These are phyloP conservation scores for Drosophila prosaltans DNA, from an alignment of 1,140 invertebrate genomes.

Conservation along the genomic window DNA sequence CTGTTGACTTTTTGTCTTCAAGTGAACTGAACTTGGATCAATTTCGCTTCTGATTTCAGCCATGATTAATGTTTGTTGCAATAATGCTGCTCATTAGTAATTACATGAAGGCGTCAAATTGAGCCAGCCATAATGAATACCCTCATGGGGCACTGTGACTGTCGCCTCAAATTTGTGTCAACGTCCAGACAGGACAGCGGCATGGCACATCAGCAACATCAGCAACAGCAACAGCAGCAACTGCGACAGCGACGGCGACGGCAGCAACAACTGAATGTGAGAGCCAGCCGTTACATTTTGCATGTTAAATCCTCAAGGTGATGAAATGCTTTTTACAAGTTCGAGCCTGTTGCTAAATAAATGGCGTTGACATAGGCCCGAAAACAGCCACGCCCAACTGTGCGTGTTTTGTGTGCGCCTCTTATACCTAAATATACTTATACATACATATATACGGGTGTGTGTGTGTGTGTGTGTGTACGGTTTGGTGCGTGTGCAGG, in stretches of 20 bases:
- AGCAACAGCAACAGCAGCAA: background rate
- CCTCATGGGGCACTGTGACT: constrained; percentile 6
- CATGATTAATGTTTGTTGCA: constrained; percentile 39
- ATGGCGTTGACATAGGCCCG: constrained; percentile 41
- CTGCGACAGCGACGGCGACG: constrained; percentile 23
- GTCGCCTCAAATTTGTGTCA: constrained; percentile 46
- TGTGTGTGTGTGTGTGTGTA: constrained; percentile 23
- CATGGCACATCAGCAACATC: constrained; percentile 1
- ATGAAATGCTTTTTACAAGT: constrained; percentile 36
- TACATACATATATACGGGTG: background rate
- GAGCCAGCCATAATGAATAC: constrained; percentile 39
- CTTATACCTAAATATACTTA: background rate
- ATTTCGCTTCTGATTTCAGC: background rate
- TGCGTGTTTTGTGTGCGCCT: constrained; percentile 9
- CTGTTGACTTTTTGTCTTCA: constrained; percentile 49
- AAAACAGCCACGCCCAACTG: constrained; percentile 44
- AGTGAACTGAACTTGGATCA: constrained; percentile 1
- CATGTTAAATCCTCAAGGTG: constrained; percentile 60
- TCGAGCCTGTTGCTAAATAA: background rate
- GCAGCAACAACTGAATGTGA: background rate
- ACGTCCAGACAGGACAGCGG: constrained; percentile 31
- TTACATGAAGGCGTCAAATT: constrained; percentile 38
- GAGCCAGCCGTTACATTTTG: constrained; percentile 27
- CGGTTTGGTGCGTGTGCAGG: constrained; percentile 39
- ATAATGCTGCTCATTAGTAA: constrained; percentile 56